Evolutionary conservation across 2,113 vertebrate genomes (phyloP).

Genomic region (Osmerus eperlanus): DNA sequence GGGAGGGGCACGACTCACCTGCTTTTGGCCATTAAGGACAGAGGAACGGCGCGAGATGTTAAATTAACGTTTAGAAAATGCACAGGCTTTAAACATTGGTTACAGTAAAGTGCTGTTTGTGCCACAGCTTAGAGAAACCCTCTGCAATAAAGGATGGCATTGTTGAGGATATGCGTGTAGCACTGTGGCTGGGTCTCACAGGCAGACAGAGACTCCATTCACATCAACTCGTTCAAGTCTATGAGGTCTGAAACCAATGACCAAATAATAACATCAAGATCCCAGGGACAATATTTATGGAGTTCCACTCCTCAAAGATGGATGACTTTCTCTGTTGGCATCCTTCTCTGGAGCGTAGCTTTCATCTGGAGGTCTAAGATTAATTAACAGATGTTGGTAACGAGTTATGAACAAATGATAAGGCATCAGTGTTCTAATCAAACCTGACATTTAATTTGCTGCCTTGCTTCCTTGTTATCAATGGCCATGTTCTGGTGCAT

Average conservation of each 20-base stretch:
- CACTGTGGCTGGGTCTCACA: slow-evolving; percentile 25
- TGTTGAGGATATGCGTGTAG: slow-evolving; percentile 57
- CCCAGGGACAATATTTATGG: slow-evolving; percentile 67
- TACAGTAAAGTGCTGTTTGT: slow-evolving; percentile 4
- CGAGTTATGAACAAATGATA: slow-evolving; percentile 77
- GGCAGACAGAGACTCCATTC: slow-evolving; percentile 63
- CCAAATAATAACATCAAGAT: slow-evolving; percentile 68
- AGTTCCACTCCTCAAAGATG: slow-evolving; percentile 63
- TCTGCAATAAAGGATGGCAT: slow-evolving; percentile 57
- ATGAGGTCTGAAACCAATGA: slow-evolving; percentile 68
- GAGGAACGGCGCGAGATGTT: slow-evolving; percentile 37
- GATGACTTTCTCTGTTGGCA: slow-evolving; percentile 59
- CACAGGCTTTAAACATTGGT: not conserved
- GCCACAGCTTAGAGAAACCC: slow-evolving; percentile 46
- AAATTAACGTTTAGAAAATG: slow-evolving; percentile 56
- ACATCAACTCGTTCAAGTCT: slow-evolving; percentile 45
- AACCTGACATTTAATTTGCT: slow-evolving; percentile 79
- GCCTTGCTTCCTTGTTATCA: slow-evolving; percentile 72
- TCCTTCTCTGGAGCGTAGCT: slow-evolving; percentile 49
- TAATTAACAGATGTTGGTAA: slow-evolving; percentile 80
- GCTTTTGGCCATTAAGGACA: slow-evolving; percentile 43
- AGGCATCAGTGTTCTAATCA: slow-evolving; percentile 76
- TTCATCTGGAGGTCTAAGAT: slow-evolving; percentile 60
- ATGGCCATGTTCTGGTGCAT: slow-evolving; percentile 65
- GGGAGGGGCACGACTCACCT: slow-evolving; percentile 60